Base-by-base conservation (phyloP, 2,888 invertebrate genomes). In the Lasioglossum calceatum region DNA sequence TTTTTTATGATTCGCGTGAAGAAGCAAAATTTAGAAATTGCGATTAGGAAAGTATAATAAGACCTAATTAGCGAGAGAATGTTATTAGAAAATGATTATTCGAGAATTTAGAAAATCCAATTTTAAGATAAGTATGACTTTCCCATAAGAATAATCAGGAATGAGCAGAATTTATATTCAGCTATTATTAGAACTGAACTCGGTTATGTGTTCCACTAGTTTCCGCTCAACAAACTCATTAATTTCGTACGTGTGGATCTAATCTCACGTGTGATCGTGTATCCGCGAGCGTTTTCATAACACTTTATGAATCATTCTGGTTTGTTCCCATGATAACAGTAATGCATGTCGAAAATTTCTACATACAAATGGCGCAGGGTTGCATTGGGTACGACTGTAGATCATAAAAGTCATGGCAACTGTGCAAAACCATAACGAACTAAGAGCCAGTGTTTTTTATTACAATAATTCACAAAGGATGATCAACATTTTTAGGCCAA, bases 171-270 rank as follows among this genome's bases (percentile, higher is more conserved):
- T 70, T 70, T 39, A 23, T 64, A 39, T 64, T 19, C 32, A 19
- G 27, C 19, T 64, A 64, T 64, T 64, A 70, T 36, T 23, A 39
- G 23, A 23, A 36, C 70, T 39, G 70, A 70, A 12, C 70, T 39
- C 39, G 12, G 70, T 39, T 70, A 23, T 36, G n/a, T 58, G 32
- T 61, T 64, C 67, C 39, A 39, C 39, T 39, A 39, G 70, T 70
- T 70, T 70, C 70, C 39, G 70, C 23, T 70, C 39, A 70, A 70
- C 70, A 39, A 39, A 70, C 39, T 70, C 39, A 70, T 70, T 70
- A 70, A 70, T 70, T 39, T 39, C 64, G 64, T 64, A 64, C 0
- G 39, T 36, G 39, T 10, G 39, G 70, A 70, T 70, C 23, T 70
- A 39, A 70, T 70, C 70, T 70, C 10, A 19, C 39, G 39, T 39